Conservation (phyloP, 2,113 vertebrate species). For the Oncorhynchus nerka region DNA sequence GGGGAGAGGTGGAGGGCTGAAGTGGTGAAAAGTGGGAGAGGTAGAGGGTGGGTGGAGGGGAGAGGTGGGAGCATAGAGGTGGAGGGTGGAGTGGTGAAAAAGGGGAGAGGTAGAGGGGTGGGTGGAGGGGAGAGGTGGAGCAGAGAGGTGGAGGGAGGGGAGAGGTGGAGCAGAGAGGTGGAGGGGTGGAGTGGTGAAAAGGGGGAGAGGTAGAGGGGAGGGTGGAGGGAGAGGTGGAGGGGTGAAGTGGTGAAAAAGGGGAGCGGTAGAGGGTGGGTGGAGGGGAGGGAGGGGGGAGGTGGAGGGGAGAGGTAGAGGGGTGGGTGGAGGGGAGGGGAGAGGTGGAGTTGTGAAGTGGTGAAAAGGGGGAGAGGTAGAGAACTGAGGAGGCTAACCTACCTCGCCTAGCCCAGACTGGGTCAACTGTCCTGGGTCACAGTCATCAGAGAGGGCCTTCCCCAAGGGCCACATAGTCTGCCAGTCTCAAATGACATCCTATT, state of each 20-base stretch:
- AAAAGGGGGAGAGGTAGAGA: too few relatives aligned
- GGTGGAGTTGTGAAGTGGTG: not conserved
- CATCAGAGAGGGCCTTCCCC: not conserved
- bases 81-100: too few relatives aligned
- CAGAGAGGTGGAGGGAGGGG: too few relatives aligned
- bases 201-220: slow-evolving; percentile 15
- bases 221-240: too few relatives aligned
- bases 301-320: not conserved
- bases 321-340: slow-evolving; percentile 35
- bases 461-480: not conserved
- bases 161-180: too few relatives aligned
- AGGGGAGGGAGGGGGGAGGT: not conserved
- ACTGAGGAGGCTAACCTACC: slow-evolving; percentile 29
- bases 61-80: too few relatives aligned
- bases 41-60: too few relatives aligned
- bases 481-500: too few relatives aligned
- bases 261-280: not conserved
- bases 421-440: slow-evolving; percentile 23
- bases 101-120: too few relatives aligned
- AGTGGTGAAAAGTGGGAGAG: too few relatives aligned
- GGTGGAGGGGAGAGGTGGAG: too few relatives aligned
- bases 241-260: not conserved
- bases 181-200: accelerated
- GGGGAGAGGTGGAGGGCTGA: too few relatives aligned
- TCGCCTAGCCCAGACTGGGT: slow-evolving; percentile 45